These are phyloP conservation scores for Propithecus deckenii DNA, from an alignment of 2,797 vertebrate species.

Conservation along the genomic window DNA sequence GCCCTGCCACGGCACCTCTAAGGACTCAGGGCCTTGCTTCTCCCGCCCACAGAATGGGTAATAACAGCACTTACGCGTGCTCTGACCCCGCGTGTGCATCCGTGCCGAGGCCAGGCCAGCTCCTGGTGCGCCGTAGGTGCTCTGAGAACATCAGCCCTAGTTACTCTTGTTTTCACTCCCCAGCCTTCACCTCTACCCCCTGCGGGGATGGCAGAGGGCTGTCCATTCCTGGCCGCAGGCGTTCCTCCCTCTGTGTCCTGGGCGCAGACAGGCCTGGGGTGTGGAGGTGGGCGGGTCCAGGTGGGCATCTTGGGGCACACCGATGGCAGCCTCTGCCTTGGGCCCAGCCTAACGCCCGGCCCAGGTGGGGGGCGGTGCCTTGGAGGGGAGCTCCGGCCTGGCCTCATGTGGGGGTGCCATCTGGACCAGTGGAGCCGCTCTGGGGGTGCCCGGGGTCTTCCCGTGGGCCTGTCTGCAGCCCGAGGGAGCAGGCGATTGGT, in stretches of 20 bases:
- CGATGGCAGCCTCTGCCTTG: rapidly evolving
- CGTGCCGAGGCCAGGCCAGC: rapidly evolving
- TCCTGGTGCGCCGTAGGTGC: rapidly evolving
- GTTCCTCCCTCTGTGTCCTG: neutral
- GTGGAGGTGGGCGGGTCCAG: neutral
- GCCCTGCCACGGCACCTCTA: rapidly evolving
- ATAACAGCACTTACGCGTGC: rapidly evolving
- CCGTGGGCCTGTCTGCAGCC: rapidly evolving
- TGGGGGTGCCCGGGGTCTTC: neutral
- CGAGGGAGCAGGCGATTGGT: rapidly evolving
- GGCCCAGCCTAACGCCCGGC: neutral
- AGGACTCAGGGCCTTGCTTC: rapidly evolving
- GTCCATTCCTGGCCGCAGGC: rapidly evolving
- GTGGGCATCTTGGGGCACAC: rapidly evolving
- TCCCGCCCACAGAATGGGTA: rapidly evolving
- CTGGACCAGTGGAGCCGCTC: rapidly evolving
- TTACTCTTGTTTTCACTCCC: rapidly evolving
- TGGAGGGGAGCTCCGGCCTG: neutral
- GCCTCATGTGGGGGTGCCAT: rapidly evolving
- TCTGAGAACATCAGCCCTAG: rapidly evolving
- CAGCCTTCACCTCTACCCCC: neutral
- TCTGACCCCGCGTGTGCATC: rapidly evolving
- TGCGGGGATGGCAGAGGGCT: neutral
- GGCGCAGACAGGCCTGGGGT: neutral
- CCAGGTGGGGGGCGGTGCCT: rapidly evolving